Evolutionary conservation across 2,797 vertebrate genomes (phyloP).

Genomic region (Thamnophis elegans): DNA sequence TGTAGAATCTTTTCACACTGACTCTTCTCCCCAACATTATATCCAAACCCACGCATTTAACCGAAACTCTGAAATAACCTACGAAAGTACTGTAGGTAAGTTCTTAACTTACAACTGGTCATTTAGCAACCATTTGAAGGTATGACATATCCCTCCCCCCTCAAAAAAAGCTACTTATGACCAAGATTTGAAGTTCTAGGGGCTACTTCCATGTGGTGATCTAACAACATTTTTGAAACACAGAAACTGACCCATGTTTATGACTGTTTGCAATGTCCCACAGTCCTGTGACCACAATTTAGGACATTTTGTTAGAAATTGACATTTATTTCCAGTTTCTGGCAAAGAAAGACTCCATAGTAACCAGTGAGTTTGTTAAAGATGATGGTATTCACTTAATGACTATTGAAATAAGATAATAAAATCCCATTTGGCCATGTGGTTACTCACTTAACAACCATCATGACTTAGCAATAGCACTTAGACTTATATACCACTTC

Average conservation of each 20-base stretch:
- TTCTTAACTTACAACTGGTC: not conserved
- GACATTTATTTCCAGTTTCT: not conserved
- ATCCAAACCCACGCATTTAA: not conserved
- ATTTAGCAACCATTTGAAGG: not conserved
- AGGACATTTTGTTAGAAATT: not conserved
- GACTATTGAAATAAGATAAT: not conserved
- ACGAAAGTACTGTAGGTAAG: not conserved
- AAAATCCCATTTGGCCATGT: no score
- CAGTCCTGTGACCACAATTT: not conserved
- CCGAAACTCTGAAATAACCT: not conserved
- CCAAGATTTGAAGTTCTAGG: not conserved
- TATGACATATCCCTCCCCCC: not conserved
- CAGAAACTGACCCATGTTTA: not conserved
- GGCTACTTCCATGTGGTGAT: not conserved
- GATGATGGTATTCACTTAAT: not conserved
- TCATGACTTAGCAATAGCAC: not conserved
- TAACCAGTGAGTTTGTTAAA: not conserved
- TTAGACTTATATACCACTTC: not conserved
- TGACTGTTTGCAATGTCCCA: not conserved
- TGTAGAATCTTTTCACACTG: not conserved
- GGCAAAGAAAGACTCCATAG: not conserved
- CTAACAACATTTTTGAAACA: not conserved
- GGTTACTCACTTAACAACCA: not conserved
- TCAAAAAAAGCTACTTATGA: not conserved
- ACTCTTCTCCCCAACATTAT: no score